These are phyloP conservation scores for Pyralis farinalis DNA, from an alignment of 2,888 invertebrate genomes.

Conservation along the genomic window DNA sequence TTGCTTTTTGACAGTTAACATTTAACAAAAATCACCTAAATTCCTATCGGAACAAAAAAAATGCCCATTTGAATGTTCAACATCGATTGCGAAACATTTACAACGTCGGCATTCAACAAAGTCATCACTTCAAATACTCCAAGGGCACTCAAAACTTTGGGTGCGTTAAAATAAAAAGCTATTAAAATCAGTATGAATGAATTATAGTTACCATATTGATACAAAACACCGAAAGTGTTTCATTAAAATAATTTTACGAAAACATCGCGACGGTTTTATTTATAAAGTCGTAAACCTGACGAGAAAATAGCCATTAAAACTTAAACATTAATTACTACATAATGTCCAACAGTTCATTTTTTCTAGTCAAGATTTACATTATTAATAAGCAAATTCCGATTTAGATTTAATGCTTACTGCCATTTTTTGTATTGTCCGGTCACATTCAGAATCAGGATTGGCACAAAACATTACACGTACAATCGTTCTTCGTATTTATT, in stretches of 20 bases:
- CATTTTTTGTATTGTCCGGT: not conserved
- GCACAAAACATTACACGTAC: conserved; percentile 10
- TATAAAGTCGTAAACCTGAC: not conserved
- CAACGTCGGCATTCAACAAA: not conserved
- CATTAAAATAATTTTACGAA: not conserved
- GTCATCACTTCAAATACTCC: not conserved
- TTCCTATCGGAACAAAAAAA: no score
- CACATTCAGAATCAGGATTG: not conserved
- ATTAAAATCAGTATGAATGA: conserved; percentile 6
- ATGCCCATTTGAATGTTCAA: no score
- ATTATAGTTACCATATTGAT: not conserved
- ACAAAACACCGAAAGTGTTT: not conserved
- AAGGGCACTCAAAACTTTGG: not conserved
- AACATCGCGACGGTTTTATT: not conserved
- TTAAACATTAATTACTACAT: not conserved
- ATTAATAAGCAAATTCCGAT: conserved; percentile 3
- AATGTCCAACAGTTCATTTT: not conserved
- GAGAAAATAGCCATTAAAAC: not conserved
- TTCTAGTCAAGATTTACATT: conserved; percentile 1
- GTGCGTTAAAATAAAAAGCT: conserved; percentile 1
- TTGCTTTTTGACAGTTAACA: no score
- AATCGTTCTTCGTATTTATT: not conserved
- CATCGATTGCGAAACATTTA: no score
- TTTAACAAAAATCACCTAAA: no score
- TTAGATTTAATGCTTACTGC: conserved; percentile 4